Conservation (phyloP, 2,888 invertebrate genomes). For the Melanchra persicariae region DNA sequence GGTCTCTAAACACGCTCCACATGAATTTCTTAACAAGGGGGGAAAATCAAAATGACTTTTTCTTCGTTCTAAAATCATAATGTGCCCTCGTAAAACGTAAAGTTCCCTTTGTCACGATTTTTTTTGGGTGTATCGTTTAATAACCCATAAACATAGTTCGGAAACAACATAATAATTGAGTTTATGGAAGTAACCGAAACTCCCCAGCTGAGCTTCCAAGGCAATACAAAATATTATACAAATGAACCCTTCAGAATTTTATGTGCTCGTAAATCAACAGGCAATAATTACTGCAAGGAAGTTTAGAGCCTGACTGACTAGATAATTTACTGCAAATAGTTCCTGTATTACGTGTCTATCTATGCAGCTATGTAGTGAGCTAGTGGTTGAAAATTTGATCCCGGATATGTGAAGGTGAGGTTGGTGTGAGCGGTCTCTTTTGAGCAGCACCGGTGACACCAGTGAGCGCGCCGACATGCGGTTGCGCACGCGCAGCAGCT, state of each 20-base stretch:
- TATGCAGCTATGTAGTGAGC: background rate
- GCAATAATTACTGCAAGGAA: slow-evolving; percentile 34
- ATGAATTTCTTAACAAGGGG: slow-evolving; percentile 47
- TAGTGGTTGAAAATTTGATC: slow-evolving; percentile 32
- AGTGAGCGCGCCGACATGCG: slow-evolving; percentile 55
- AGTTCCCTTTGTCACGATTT: slow-evolving; percentile 62
- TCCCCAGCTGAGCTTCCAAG: slow-evolving; percentile 5
- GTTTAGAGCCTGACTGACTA: slow-evolving; percentile 4
- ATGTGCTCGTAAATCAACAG: slow-evolving; percentile 39
- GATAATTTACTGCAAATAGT: slow-evolving; percentile 39
- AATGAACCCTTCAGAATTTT: slow-evolving; percentile 30
- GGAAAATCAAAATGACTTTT: slow-evolving; percentile 58
- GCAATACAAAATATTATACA: slow-evolving; percentile 14
- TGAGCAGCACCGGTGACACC: slow-evolving; percentile 48
- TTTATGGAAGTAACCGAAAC: slow-evolving; percentile 1
- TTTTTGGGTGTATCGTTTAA: slow-evolving; percentile 41
- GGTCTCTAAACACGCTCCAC: slow-evolving; percentile 58
- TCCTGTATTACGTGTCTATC: slow-evolving; percentile 12
- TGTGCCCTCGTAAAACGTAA: slow-evolving; percentile 61
- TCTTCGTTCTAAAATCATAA: slow-evolving; percentile 43
- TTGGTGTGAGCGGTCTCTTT: slow-evolving; percentile 39
- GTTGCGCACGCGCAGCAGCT: slow-evolving; percentile 64
- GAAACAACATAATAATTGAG: slow-evolving; percentile 25
- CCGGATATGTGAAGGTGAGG: slow-evolving; percentile 35
- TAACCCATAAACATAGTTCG: slow-evolving; percentile 42